Conservation (phyloP, 2,113 vertebrate species). For the Misgurnus mizolepis region DNA sequence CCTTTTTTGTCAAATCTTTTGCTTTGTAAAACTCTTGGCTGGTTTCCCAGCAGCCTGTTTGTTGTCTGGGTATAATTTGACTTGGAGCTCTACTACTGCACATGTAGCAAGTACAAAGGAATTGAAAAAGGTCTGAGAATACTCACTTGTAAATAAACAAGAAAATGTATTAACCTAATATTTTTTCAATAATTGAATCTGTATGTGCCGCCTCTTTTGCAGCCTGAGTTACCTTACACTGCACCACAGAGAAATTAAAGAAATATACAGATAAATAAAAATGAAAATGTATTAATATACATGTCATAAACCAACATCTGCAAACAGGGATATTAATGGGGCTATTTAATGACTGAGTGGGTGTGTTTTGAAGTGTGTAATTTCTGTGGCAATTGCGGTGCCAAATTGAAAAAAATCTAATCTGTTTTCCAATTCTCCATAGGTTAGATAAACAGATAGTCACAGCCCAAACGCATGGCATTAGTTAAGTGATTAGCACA, state of each 20-base stretch:
- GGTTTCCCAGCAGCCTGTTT: slow-evolving; percentile 16
- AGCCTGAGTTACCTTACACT: not conserved
- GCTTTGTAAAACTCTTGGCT: not conserved
- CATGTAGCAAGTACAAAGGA: not conserved
- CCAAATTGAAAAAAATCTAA: too few relatives aligned
- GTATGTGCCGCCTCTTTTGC: not conserved
- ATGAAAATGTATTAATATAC: not conserved
- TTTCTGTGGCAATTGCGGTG: too few relatives aligned
- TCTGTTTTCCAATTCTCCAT: too few relatives aligned
- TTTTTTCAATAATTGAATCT: not conserved
- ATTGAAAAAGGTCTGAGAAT: not conserved
- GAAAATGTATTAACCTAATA: not conserved
- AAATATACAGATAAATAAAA: too few relatives aligned
- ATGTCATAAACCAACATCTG: not conserved
- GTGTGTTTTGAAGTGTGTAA: not conserved
- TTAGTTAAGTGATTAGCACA: too few relatives aligned
- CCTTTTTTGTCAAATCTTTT: slow-evolving; percentile 7
- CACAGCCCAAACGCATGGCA: too few relatives aligned
- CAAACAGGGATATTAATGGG: not conserved
- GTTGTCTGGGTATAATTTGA: slow-evolving; percentile 1
- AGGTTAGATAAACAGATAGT: too few relatives aligned
- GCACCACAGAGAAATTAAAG: too few relatives aligned
- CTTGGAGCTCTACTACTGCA: not conserved
- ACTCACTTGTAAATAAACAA: not conserved
- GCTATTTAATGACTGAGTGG: not conserved